Conservation (phyloP, 2,113 vertebrate species). For the Brachyistius frenatus region DNA sequence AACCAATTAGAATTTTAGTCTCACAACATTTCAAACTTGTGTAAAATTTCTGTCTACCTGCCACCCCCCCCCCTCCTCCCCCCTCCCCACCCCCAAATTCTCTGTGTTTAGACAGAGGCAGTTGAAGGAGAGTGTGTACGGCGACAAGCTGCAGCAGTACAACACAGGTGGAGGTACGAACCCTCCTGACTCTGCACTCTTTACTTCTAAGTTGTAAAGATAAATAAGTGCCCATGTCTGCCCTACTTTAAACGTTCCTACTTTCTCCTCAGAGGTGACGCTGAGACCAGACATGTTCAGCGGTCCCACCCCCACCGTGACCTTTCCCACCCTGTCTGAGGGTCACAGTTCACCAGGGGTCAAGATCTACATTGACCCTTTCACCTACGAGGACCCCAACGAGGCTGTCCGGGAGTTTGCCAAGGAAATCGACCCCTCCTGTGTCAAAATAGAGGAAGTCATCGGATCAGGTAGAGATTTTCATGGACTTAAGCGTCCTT, state of each 20-base stretch:
- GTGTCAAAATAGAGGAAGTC: slow-evolving; percentile 83
- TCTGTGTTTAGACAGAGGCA: slow-evolving; percentile 87
- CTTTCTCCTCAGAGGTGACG: slow-evolving; percentile 80
- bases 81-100: background rate
- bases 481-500: background rate
- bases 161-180: slow-evolving; percentile 93
- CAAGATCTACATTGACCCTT: slow-evolving; percentile 96
- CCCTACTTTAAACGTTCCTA: background rate
- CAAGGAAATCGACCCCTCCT: slow-evolving; percentile 81
- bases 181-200: background rate
- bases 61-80: slow-evolving; percentile 1
- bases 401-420: slow-evolving; percentile 81
- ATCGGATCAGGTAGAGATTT: slow-evolving; percentile 77
- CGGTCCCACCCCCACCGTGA: slow-evolving; percentile 76
- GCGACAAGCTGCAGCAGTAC: slow-evolving; percentile 98
- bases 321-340: slow-evolving; percentile 79
- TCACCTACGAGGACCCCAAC: slow-evolving; percentile 93
- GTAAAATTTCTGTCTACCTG: slow-evolving; percentile 17
- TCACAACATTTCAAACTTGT: slow-evolving; percentile 34
- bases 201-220: background rate
- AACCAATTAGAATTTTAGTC: slow-evolving; percentile 51
- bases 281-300: slow-evolving; percentile 88
- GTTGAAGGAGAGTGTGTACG: slow-evolving; percentile 95
- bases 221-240: no score
- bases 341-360: slow-evolving; percentile 79